Conservation (phyloP, 2,797 vertebrate genomes). For the Poecilia velifera region DNA sequence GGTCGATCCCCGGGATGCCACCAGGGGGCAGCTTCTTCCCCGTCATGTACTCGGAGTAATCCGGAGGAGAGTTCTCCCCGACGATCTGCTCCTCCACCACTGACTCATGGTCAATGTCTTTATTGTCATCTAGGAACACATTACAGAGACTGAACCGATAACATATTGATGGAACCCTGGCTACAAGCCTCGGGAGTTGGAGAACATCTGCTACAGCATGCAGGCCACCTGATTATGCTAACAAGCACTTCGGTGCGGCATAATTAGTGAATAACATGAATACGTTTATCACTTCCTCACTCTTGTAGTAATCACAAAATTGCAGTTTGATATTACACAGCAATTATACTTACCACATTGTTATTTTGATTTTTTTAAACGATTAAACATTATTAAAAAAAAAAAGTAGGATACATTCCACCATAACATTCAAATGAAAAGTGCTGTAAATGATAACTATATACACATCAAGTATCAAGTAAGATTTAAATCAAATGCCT, state of each 20-base stretch:
- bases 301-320: not conserved
- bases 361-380: not conserved
- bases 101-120: slow-evolving; percentile 98
- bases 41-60: slow-evolving; percentile 98
- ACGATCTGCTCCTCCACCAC: slow-evolving; percentile 98
- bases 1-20: slow-evolving; percentile 96
- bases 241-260: slow-evolving; percentile 6
- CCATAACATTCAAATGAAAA: not conserved
- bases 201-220: slow-evolving; percentile 17
- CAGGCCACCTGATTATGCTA: not conserved
- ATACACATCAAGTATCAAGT: not conserved
- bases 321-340: not conserved
- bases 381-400: not conserved
- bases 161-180: slow-evolving; percentile 54
- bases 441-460: not conserved
- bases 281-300: not conserved
- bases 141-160: slow-evolving; percentile 81
- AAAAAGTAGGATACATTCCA: not conserved
- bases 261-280: not conserved
- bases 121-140: slow-evolving; percentile 92
- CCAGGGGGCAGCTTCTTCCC: slow-evolving; percentile 98
- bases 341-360: not conserved
- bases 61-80: slow-evolving; percentile 95
- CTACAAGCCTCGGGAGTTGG: slow-evolving; percentile 22
- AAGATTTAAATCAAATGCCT: not conserved